Evolutionary conservation across 2,888 invertebrate species (phyloP).

Genomic region (Philhelius pedissequus): DNA sequence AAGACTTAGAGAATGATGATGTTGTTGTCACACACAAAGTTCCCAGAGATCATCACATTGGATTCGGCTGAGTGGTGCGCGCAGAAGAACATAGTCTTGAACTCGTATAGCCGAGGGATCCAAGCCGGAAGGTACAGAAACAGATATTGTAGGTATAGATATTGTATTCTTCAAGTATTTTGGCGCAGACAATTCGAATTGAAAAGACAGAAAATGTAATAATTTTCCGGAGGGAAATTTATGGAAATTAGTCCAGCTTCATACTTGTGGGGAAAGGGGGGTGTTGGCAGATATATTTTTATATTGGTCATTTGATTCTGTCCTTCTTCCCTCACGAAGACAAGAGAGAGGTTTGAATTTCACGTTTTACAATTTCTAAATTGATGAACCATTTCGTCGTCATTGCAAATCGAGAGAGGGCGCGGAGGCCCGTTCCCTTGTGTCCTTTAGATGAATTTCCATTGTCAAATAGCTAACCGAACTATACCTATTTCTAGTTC

Average conservation of each 20-base stretch:
- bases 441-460: not conserved
- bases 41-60: constrained; percentile 60
- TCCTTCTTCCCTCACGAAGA: not conserved
- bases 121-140: constrained; percentile 18
- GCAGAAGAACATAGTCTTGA: not conserved
- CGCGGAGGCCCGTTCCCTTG: not conserved
- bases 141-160: too few species aligned
- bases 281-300: not conserved
- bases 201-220: constrained; percentile 66
- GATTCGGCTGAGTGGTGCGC: not conserved
- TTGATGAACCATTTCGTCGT: constrained; percentile 47
- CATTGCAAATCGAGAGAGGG: not conserved
- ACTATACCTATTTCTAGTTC: not conserved
- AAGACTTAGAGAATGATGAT: constrained; percentile 55
- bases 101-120: not conserved
- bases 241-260: constrained; percentile 58
- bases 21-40: constrained; percentile 67
- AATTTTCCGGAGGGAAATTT: constrained; percentile 64
- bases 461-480: constrained; percentile 1
- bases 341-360: constrained; percentile 12
- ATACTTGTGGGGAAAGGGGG: not conserved
- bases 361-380: constrained; percentile 57
- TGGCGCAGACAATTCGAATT: constrained; percentile 66
- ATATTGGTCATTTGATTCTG: not conserved
- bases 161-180: constrained; percentile 29